Base-by-base conservation (phyloP, 1,140 invertebrate species). In the Caenorhabditis tropicalis region DNA sequence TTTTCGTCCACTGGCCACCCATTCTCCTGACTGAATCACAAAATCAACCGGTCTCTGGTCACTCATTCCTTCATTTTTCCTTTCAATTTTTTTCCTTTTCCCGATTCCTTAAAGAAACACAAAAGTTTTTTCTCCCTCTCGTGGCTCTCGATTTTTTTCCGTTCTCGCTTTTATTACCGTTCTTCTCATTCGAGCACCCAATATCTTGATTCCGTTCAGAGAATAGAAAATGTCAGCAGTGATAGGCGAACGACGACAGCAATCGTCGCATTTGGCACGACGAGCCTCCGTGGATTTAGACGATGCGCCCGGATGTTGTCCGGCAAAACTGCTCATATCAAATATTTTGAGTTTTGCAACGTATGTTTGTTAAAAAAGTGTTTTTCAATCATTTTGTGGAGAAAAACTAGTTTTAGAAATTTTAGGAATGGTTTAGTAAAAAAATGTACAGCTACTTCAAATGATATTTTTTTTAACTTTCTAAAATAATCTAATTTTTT, bases 341-440 rank as follows among this genome's bases (percentile, higher is more conserved):
- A 89, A 88, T 87, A 81, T 89, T 21, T 58, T 89, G n/a, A 85
- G 89, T 12, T 86, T 89, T 81, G 84, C 88, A 24, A 88, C 89
- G 88, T 89, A 85, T 86, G 85, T 70, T 60, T 82, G 15, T 24
- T 12, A 46, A 74, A n/a, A 6, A n/a, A n/a, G n/a, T n/a, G n/a
- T n/a, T n/a, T n/a, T n/a, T n/a, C n/a, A n/a, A n/a, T n/a, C n/a
- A n/a, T n/a, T n/a, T n/a, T n/a, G n/a, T n/a, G 39, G 39, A 43
- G 39, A 43, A 43, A 43, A 43, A n/a, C n/a, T n/a, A n/a, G n/a
- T n/a, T n/a, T n/a, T n/a, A n/a, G n/a, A n/a, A n/a, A n/a, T n/a
- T n/a, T n/a, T n/a, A n/a, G n/a, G n/a, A n/a, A n/a, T n/a, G n/a
- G n/a, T n/a, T n/a, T n/a, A n/a, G n/a, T n/a, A n/a, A n/a, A n/a